phyloP scores from a whole-genome alignment of 1,140 invertebrate species.

The Tetragonula clypearis region DNA sequence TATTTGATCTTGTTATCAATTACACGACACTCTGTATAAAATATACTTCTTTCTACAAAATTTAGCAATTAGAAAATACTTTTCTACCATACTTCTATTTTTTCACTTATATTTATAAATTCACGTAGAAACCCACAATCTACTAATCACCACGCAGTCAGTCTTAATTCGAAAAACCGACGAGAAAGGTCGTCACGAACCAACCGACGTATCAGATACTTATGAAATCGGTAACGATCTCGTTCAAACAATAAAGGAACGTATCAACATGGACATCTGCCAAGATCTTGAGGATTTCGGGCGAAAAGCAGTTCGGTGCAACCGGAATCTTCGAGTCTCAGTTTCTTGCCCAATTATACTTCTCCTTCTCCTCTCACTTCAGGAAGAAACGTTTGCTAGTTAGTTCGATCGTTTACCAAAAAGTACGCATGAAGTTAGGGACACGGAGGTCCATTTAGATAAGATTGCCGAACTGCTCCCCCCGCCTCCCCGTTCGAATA shows the following conservation, averaged over 20 bases:
- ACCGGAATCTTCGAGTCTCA: slow-evolving; percentile 38
- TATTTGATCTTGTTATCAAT: too few relatives aligned
- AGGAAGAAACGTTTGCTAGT: slow-evolving; percentile 43
- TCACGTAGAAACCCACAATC: background rate
- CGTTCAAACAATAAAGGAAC: background rate
- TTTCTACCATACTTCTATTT: too few relatives aligned
- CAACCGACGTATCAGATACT: background rate
- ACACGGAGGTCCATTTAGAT: slow-evolving; percentile 75
- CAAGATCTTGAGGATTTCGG: slow-evolving; percentile 8
- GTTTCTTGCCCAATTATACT: slow-evolving; percentile 59
- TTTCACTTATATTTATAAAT: too few relatives aligned
- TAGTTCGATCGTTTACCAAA: slow-evolving; percentile 54
- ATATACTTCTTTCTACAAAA: too few relatives aligned
- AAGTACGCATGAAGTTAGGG: slow-evolving; percentile 60
- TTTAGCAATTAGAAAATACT: too few relatives aligned
- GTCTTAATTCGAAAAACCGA: background rate
- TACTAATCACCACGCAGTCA: background rate
- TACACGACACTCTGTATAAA: too few relatives aligned
- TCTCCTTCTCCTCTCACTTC: background rate
- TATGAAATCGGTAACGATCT: slow-evolving; percentile 7
- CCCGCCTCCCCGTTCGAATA: slow-evolving; percentile 52
- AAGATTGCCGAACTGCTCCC: slow-evolving; percentile 59
- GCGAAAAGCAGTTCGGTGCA: background rate
- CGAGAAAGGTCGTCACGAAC: background rate
- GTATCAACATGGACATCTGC: slow-evolving; percentile 15